A percentile compares a stretch with the other conserved stretches of the same genome.
Conservation (phyloP, 2,888 invertebrate species). For the Cephus rjabovi region DNA sequence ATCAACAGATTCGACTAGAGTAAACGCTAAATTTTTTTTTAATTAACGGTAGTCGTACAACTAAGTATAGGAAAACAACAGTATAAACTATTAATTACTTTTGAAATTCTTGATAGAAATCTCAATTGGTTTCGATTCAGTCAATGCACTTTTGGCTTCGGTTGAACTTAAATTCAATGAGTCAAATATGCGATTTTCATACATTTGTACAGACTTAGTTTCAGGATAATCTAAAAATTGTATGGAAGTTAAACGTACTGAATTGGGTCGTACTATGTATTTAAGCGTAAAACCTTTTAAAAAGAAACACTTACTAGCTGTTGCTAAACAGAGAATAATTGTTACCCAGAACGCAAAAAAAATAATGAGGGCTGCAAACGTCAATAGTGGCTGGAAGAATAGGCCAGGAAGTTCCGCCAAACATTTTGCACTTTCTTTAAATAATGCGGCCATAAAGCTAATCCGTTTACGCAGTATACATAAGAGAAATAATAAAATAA, state of each 20-base stretch:
- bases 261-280: not conserved
- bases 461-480: constrained; percentile 84
- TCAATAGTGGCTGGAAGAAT: constrained; percentile 86
- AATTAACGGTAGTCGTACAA: constrained; percentile 10
- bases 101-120: constrained; percentile 52
- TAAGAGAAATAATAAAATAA: constrained; percentile 79
- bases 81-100: constrained; percentile 40
- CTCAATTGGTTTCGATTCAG: constrained; percentile 43
- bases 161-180: constrained; percentile 46
- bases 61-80: not conserved
- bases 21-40: constrained; percentile 68
- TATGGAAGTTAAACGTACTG: not conserved
- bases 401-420: constrained; percentile 86
- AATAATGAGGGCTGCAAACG: constrained; percentile 80
- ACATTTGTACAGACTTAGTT: constrained; percentile 55
- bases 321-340: constrained; percentile 87
- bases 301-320: constrained; percentile 77
- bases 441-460: constrained; percentile 84
- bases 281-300: not conserved
- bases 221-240: constrained; percentile 60
- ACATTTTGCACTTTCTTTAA: constrained; percentile 91
- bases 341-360: constrained; percentile 90
- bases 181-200: constrained; percentile 48
- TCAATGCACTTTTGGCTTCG: constrained; percentile 36
- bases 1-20: constrained; percentile 79